Percentiles rank a stretch among this genome's conserved stretches.
These are phyloP conservation scores for Argentina silus DNA, from an alignment of 2,797 vertebrate genomes.

Conservation along the genomic window DNA sequence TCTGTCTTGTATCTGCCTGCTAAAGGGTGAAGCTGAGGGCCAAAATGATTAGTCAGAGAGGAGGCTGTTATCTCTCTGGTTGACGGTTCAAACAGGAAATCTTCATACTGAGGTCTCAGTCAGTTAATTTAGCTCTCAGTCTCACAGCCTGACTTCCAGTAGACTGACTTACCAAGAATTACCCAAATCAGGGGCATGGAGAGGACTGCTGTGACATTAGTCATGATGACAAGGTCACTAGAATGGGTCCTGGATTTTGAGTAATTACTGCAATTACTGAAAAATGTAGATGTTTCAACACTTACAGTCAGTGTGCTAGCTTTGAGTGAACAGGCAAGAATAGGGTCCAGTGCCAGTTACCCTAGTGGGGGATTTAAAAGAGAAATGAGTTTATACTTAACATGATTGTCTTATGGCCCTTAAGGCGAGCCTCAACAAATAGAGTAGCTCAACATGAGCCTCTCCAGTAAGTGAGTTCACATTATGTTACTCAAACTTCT, in stretches of 20 bases:
- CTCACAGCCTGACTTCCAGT: neutral
- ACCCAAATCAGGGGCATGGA: neutral
- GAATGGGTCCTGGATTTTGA: neutral
- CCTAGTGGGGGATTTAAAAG: neutral
- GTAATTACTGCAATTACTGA: slow-evolving; percentile 8
- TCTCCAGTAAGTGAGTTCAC: neutral
- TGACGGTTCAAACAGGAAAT: slow-evolving; percentile 9
- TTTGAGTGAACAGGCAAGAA: neutral
- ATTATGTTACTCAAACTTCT: neutral
- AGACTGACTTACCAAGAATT: neutral
- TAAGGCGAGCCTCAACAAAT: neutral
- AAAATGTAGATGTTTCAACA: neutral
- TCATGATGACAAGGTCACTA: neutral
- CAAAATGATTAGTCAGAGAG: neutral
- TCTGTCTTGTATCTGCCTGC: neutral
- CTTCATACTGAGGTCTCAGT: neutral
- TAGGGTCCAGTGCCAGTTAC: neutral
- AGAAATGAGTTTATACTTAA: slow-evolving; percentile 1
- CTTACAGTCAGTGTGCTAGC: no score
- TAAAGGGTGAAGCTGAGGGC: neutral
- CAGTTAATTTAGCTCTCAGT: neutral
- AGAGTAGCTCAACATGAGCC: neutral
- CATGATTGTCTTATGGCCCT: neutral
- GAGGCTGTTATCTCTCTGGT: slow-evolving; percentile 1
- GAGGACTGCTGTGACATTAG: neutral